Base-by-base conservation (phyloP, 2,113 vertebrate species). In the Daphoenositta chrysoptera region DNA sequence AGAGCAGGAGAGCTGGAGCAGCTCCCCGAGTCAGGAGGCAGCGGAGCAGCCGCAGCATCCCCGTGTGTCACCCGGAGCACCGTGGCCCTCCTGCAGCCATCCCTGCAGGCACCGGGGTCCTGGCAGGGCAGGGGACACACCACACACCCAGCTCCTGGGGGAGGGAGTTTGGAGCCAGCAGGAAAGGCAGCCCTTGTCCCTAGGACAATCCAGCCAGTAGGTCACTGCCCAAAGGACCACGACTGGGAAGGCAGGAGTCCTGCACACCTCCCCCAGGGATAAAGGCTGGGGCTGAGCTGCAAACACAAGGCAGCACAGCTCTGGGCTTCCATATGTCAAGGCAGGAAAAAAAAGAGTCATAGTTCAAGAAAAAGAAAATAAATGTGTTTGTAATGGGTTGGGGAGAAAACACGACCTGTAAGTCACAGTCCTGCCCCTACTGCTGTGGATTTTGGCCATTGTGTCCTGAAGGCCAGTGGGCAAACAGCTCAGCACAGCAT, bases 191-290 rank as follows among this genome's bases (percentile, higher is more conserved):
- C 21, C 37, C 56, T 23, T 3, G 17, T 15, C 50, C 56, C 33
- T 6, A 19, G 27, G n/a, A 28, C 8, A 11, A 13, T 45, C 33
- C 23, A 68, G 31, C 6, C 64, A 3, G 3, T 0, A 6, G 51
- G 51, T 40, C 1, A 1, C 45, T 37, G 5, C 51, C 33, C 15
- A 7, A 35, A 11, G 20, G 23, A 20, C 30, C 37, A 56, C 0
- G 0, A 5, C 39, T 6, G 40, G 70, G 65, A 54, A 54, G 65
- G 56, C 61, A 94, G 90, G 47, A 51, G 39, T 11, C 26, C 66
- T 30, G 8, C 51, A 39, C 1, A 3, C 19, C 18, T 23, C 21
- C 23, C 21, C 8, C 0, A 0, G 0, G 6, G 82, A 26, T 22
- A 33, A 50, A 48, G 33, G 42, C 51, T n/a, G 27, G 58, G 15